Base-by-base conservation (phyloP, 2,888 invertebrate genomes). In the Zygaena filipendulae region DNA sequence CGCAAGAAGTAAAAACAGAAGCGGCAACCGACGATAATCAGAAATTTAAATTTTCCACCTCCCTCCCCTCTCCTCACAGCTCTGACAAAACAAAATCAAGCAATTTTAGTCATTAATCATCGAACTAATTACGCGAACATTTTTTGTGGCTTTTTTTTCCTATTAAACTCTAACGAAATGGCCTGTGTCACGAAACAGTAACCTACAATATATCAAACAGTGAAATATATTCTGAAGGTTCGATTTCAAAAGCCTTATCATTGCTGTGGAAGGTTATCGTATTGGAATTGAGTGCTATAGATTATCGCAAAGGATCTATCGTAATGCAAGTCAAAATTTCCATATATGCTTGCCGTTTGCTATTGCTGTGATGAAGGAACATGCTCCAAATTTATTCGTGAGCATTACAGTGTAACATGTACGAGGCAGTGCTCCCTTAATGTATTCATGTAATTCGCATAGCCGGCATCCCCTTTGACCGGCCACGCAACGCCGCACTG, bases 401-500 rank as follows among this genome's bases (percentile, higher is more conserved):
- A 70, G 67, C 71, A 79, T 75, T 74, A 75, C 75, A 66, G 60
- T 69, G 66, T 70, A 68, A 70, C 72, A 66, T 71, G 64, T 68
- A 72, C 59, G 62, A 64, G 66, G 68, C 60, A 61, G 58, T 67
- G 54, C 66, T 66, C 66, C 71, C 69, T 70, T 79, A 79, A 79
- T 77, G 72, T 79, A 79, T 79, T 79, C 79, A 77, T 75, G 77
- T 77, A 77, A 79, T 77, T 77, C 79, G 70, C 75, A 71, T 75
- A 69, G 67, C 72, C 67, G 72, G 68, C 63, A 71, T 77, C 75
- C 75, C 75, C 77, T 79, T 79, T 79, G 79, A 79, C 79, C 72
- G 60, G 62, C 77, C 77, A 77, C 79, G 79, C 79, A 71, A 74
- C 71, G 60, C 72, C 70, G 68, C 69, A 63, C 67, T 58, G 67